Evolutionary conservation across 2,113 vertebrate species (phyloP), one percentile per base, ranked within the genome.

Genomic region (Stictonetta naevosa): DNA sequence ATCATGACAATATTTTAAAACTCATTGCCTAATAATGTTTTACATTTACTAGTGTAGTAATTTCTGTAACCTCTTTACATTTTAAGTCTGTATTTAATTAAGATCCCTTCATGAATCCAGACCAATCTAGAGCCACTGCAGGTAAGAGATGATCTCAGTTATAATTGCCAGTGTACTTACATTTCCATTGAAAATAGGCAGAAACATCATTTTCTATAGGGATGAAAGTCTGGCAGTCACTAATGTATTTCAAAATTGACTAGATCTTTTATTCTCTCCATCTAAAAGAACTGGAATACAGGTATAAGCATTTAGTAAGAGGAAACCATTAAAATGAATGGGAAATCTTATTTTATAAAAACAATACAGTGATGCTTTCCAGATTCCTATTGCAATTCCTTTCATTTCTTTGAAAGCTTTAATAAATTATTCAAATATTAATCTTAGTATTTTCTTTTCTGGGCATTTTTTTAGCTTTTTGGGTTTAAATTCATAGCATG

Each of bases 311-410:
- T 84, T 93, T 79, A 96, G 48, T 80, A 78, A 77, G 59, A 85
- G 77, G 76, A 97, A 92, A 76, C 23, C 36, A 88, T 72, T 80
- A 36, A 93, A 95, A 93, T 44, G 22, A 97, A 92, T 64, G 26
- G 58, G 53, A 82, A 96, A 95, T 88, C 73, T 90, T 75, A 60
- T 93, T 95, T 94, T 87, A 90, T 81, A 46, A n/a, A 40, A 86
- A 67, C 42, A 93, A 60, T 76, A 83, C 79, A 56, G 84, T 95
- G 81, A 94, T 75, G 56, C 3, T 86, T 95, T 97, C 93, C 86
- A 93, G 92, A 95, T 83, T 79, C 38, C 55, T 91, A 64, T 15
- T 60, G 66, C 55, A 95, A 95, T 89, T 88, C 7, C 34, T 95
- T 94, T 73, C 9, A 95, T 86, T 91, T 90, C 6, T 56, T 69